phyloP scores from a whole-genome alignment of 2,113 vertebrate species.

The Strigops habroptila region DNA sequence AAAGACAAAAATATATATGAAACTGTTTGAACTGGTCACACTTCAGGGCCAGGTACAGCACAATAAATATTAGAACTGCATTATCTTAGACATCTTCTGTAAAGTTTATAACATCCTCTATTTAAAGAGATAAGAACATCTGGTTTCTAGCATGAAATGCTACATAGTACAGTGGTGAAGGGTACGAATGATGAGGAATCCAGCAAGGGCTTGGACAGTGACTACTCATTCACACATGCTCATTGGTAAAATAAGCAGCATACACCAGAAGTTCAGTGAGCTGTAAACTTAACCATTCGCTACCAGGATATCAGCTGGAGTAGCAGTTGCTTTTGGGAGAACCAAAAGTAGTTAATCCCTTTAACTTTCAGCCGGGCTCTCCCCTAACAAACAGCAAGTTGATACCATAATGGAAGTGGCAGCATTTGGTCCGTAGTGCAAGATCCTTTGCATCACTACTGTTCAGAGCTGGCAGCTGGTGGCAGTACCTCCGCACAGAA shows the following conservation, averaged over 20 bases:
- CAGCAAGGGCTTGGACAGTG: conserved; percentile 37
- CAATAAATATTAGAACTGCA: conserved; percentile 79
- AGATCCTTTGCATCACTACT: conserved; percentile 26
- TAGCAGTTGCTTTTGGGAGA: conserved; percentile 42
- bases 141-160: conserved; percentile 65
- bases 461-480: background rate
- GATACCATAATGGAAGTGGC: conserved; percentile 41
- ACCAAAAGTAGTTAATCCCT: conserved; percentile 27
- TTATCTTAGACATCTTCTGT: conserved; percentile 68
- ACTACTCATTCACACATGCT: conserved; percentile 51
- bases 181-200: conserved; percentile 18
- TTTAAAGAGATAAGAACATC: conserved; percentile 69
- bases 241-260: conserved; percentile 55
- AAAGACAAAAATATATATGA: conserved; percentile 68
- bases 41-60: conserved; percentile 68
- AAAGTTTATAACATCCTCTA: conserved; percentile 69
- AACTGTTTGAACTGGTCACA: conserved; percentile 74
- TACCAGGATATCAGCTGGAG: conserved; percentile 22
- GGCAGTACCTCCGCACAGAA: background rate
- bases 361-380: conserved; percentile 15
- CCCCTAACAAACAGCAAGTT: background rate
- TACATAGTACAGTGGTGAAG: conserved; percentile 58
- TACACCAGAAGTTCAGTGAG: conserved; percentile 46
- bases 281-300: conserved; percentile 55
- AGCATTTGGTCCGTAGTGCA: conserved; percentile 41